Evolutionary conservation across 2,888 invertebrate species (phyloP).

Genomic region (Hydraecia micacea): DNA sequence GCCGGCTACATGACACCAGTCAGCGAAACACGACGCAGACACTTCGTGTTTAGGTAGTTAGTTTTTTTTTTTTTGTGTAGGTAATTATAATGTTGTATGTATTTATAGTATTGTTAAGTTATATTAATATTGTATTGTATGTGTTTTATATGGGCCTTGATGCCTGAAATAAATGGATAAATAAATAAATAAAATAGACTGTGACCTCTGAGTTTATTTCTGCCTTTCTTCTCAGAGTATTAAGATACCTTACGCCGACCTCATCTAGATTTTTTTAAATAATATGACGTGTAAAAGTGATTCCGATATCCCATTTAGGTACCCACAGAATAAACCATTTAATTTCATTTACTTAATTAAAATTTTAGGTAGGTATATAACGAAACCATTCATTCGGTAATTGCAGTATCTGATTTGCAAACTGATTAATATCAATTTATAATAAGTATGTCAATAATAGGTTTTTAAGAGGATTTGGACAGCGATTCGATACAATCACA

Average conservation of each 20-base stretch:
- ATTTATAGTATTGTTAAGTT: too few species aligned
- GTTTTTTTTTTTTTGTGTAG: too few species aligned
- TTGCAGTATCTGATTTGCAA: constrained; percentile 22
- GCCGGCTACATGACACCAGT: too few species aligned
- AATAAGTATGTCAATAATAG: constrained; percentile 18
- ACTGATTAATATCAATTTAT: constrained; percentile 28
- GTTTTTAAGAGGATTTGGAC: constrained; percentile 25
- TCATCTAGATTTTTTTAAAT: neutral
- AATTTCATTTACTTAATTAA: too few species aligned
- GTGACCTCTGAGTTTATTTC: neutral
- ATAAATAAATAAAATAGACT: too few species aligned
- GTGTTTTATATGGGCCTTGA: too few species aligned
- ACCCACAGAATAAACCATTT: neutral
- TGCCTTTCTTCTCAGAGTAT: neutral
- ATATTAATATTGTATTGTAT: too few species aligned
- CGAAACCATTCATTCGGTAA: constrained; percentile 10
- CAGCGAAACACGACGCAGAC: too few species aligned
- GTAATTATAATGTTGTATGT: too few species aligned
- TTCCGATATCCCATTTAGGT: neutral
- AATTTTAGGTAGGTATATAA: neutral
- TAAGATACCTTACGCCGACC: neutral
- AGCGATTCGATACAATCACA: constrained; percentile 26
- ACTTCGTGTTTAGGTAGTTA: too few species aligned
- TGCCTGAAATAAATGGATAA: too few species aligned
- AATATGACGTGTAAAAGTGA: neutral